Base-by-base conservation (phyloP, 2,113 vertebrate species). In the Coptodon bakossiorum region DNA sequence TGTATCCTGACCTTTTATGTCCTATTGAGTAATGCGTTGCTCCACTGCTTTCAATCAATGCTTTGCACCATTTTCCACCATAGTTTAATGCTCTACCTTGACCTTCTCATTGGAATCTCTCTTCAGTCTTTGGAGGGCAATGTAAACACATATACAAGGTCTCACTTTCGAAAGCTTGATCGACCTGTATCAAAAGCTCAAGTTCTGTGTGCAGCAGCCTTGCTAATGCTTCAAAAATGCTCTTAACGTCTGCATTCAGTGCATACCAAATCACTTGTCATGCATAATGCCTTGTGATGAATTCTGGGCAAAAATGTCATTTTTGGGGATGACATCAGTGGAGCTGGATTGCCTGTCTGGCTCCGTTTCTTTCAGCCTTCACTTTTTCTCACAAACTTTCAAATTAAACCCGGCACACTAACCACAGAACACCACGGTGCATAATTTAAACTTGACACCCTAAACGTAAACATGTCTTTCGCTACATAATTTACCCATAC, bases 391-490 rank as follows among this genome's bases (percentile, higher is more conserved):
- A 84, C 86, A 93, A 93, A 94, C 87, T 87, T 90, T 82, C 90
- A 95, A 95, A 94, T 93, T 93, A 93, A 76, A 92, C 8, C 84
- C 52, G 93, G 85, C 94, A 91, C 79, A 45, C 85, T 78, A 81
- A 94, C 93, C 94, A 78, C 93, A 91, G 92, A 91, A 88, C 85
- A 82, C 93, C 43, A 76, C 89, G 34, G 94, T 61, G 88, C 91
- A 88, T 93, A 90, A 95, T 95, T 94, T 93, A 93, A 94, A 94
- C 93, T 90, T 88, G 93, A 96, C 94, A 94, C 94, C 89, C 84
- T 90, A 71, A 94, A 94, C 43, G 82, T 94, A 94, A 94, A 94
- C 91, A 94, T 82, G 78, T 94, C 93, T 94, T 93, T 95, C 88
- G 78, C 91, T 91, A 91, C 91, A 90, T 93, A 68, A 95, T 94